phyloP scores from a whole-genome alignment of 2,113 vertebrate genomes.

The Gymnocephalus cernua region DNA sequence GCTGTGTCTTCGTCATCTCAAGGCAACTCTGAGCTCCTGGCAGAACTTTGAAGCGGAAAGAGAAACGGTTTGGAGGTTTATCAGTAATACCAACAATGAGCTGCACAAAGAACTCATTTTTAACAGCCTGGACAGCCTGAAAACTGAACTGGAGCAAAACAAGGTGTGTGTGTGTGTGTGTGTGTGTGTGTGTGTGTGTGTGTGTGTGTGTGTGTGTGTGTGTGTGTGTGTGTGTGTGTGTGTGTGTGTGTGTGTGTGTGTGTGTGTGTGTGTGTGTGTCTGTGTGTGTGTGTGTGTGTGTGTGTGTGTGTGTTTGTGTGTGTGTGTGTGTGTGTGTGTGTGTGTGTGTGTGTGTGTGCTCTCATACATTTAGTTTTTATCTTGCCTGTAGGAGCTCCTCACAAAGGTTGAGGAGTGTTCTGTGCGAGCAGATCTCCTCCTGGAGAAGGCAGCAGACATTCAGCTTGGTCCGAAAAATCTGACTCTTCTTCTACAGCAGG shows the following conservation, averaged over 20 bases:
- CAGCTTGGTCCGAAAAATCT: conserved; percentile 89
- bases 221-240: neutral
- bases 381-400: conserved; percentile 85
- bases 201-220: neutral
- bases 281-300: conserved; percentile 36
- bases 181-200: neutral
- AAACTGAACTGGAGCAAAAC: conserved; percentile 63
- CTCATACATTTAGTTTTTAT: neutral
- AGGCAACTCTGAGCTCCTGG: conserved; percentile 74
- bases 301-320: neutral
- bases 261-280: neutral
- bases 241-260: conserved; percentile 22
- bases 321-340: neutral
- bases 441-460: conserved; percentile 90
- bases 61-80: conserved; percentile 73
- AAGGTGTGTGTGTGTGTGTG: conserved; percentile 58
- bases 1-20: conserved; percentile 26
- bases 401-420: conserved; percentile 85
- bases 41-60: conserved; percentile 73
- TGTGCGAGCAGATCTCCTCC: conserved; percentile 85
- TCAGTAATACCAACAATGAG: conserved; percentile 64
- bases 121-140: conserved; percentile 71
- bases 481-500: conserved; percentile 88
- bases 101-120: conserved; percentile 75
- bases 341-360: neutral